Conservation (phyloP, 1,140 invertebrate genomes). For the Drosophila sproati region DNA sequence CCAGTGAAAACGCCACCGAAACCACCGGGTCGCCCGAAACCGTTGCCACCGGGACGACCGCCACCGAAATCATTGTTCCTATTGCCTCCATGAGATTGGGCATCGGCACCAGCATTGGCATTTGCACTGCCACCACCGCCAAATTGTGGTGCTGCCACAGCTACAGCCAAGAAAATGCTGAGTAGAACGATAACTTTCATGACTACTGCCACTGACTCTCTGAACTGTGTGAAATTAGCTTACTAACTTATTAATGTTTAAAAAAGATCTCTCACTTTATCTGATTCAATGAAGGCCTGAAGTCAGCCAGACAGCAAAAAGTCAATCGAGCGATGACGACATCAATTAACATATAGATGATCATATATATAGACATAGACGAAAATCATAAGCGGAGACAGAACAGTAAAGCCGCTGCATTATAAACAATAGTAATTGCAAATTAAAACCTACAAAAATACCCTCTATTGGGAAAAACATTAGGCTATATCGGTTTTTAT, state of each 20-base stretch:
- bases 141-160: constrained; percentile 48
- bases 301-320: too few relatives aligned
- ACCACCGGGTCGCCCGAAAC: constrained; percentile 2
- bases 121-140: constrained; percentile 3
- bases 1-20: constrained; percentile 21
- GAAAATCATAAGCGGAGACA: constrained; percentile 9
- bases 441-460: too few relatives aligned
- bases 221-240: constrained; percentile 29
- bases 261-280: constrained; percentile 1
- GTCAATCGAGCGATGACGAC: too few relatives aligned
- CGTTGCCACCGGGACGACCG: constrained; percentile 9
- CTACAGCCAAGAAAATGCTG: constrained; percentile 57
- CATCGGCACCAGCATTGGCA: constrained; percentile 38
- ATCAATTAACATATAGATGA: too few relatives aligned
- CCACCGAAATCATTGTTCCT: background rate
- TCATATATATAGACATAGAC: too few relatives aligned
- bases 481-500: too few relatives aligned
- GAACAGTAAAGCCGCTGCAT: constrained; percentile 5
- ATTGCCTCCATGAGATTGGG: constrained; percentile 1
- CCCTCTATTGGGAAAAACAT: too few relatives aligned
- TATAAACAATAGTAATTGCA: too few relatives aligned
- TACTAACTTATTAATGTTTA: constrained; percentile 48
- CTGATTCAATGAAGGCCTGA: too few relatives aligned
- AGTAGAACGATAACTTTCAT: constrained; percentile 64
- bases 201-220: constrained; percentile 28